Percentiles rank a stretch among this genome's conserved stretches.
Evolutionary conservation across 2,113 vertebrate genomes (phyloP).

Genomic region (Penelope pileata): DNA sequence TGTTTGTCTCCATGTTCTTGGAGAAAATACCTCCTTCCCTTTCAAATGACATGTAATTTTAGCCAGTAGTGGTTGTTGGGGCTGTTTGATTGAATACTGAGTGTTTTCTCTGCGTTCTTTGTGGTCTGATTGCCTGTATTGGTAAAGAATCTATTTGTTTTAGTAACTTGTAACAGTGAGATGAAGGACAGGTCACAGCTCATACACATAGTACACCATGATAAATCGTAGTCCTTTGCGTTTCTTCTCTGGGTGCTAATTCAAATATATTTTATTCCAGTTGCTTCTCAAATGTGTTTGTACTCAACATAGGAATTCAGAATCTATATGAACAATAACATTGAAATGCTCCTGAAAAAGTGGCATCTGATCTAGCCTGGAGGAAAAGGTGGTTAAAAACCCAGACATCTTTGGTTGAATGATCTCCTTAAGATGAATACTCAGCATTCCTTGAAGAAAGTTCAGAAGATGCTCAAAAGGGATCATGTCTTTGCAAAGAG

Average conservation of each 20-base stretch:
- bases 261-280: neutral
- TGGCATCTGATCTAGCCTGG: too few relatives aligned
- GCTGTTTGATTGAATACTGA: neutral
- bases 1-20: neutral
- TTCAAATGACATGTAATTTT: neutral
- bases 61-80: neutral
- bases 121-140: neutral
- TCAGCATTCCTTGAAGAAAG: neutral
- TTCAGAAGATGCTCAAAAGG: neutral
- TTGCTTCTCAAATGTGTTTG: neutral
- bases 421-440: neutral
- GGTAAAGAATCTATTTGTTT: neutral
- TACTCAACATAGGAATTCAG: neutral
- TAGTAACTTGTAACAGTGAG: neutral
- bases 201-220: neutral
- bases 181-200: neutral
- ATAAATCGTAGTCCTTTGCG: neutral
- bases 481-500: neutral
- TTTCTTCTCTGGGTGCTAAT: neutral
- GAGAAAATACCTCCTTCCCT: neutral
- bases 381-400: neutral
- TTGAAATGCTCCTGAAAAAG: neutral
- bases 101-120: neutral
- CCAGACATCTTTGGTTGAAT: neutral
- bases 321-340: neutral